Base-by-base conservation (phyloP, 2,797 vertebrate genomes). In the Coregonus ussuriensis region DNA sequence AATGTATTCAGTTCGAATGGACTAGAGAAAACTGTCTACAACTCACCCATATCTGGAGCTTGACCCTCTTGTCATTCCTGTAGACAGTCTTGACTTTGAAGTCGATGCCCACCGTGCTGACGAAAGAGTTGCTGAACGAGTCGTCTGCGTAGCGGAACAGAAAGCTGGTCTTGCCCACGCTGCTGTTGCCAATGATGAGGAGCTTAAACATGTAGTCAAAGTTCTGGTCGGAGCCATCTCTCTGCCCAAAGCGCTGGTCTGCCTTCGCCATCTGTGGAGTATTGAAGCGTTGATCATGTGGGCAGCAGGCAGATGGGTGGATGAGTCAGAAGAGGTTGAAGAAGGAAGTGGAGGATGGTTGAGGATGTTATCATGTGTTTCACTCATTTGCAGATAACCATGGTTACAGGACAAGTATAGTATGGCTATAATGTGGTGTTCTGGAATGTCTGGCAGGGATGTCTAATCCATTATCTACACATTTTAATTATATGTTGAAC, bases 131-230 rank as follows among this genome's bases (percentile, higher is more conserved):
- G 56, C 96, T 98, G 91, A 99, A 99, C 53, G 98, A 97, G 85
- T 99, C 97, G 16, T 98, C 97, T 0, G 97, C 97, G 0, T 98
- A 98, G 86, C 97, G 95, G 91, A 98, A 98, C 67, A 99, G 93
- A 92, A 99, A 99, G 80, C 96, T 98, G 0, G 97, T 99, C 88
- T 99, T 99, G 53, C 97, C 97, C 6, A 99, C 98, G 0, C 97
- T 98, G 93, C 97, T 99, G 91, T 99, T 99, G 62, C 98, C 98
- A 37, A 98, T 98, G 86, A 99, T 98, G 87, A 99, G 95, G 76
- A 99, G 93, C 87, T 99, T 99, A 93, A 99, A 99, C 98, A 99
- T 98, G 91, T 98, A 98, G 91, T 99, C 97, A 69, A 98, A 99
- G 92, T 99, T 99, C 92, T 99, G 98, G 92, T 99, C 97, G 0